Evolutionary conservation across 2,797 vertebrate genomes (phyloP).

Genomic region (Gymnoscopelus microlampas): DNA sequence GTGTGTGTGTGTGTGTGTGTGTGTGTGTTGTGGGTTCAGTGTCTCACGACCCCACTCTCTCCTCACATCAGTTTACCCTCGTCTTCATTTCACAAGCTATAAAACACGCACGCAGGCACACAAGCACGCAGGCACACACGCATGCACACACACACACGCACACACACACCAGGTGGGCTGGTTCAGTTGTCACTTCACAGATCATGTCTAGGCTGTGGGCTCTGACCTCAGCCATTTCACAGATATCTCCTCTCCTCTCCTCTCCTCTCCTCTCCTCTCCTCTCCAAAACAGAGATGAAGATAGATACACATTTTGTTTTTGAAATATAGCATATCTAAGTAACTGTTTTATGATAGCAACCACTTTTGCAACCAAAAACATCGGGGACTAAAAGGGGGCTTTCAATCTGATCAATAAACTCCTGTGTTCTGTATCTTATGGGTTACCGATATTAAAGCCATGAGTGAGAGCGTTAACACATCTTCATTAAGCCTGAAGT

Average conservation of each 20-base stretch:
- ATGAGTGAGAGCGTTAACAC: too few relatives aligned
- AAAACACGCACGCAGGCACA: conserved; percentile 49
- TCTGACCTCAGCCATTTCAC: conserved; percentile 41
- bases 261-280: conserved; percentile 15
- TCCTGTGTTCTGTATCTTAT: too few relatives aligned
- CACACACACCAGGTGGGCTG: conserved; percentile 44
- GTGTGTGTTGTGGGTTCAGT: conserved; percentile 58
- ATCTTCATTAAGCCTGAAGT: too few relatives aligned
- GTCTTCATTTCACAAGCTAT: conserved; percentile 72
- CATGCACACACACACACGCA: conserved; percentile 24
- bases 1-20: conserved; percentile 24
- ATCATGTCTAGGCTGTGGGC: conserved; percentile 13
- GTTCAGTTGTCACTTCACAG: conserved; percentile 47
- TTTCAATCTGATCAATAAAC: too few relatives aligned
- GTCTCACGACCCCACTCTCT: conserved; percentile 57
- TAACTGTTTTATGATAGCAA: too few relatives aligned
- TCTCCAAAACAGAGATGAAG: not conserved
- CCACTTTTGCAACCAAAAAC: too few relatives aligned
- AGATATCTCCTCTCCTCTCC: conserved; percentile 8
- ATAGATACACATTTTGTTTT: too few relatives aligned
- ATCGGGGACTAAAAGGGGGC: too few relatives aligned
- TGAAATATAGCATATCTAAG: too few relatives aligned
- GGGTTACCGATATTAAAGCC: too few relatives aligned
- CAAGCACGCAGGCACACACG: conserved; percentile 12
- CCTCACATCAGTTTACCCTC: conserved; percentile 51